Base-by-base conservation (phyloP, 2,888 invertebrate species). In the Ophonus ardosiacus region DNA sequence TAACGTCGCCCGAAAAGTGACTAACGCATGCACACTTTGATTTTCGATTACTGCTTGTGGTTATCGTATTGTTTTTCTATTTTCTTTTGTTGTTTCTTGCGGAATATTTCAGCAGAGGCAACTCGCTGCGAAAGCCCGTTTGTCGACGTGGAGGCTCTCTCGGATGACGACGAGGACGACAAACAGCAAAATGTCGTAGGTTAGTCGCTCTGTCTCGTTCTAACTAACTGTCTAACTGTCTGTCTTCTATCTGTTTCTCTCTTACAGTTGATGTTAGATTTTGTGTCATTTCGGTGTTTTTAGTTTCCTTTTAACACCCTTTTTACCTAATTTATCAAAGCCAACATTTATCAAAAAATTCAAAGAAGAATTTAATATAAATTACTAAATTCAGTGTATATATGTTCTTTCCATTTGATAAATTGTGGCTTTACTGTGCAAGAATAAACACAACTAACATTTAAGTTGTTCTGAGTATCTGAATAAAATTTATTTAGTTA, bases 131-230 rank as follows among this genome's bases (percentile, higher is more conserved):
- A 91, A 90, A 94, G 94, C 92, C 94, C 95, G 89, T 93, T 94
- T 91, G 94, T 94, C 90, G 94, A 94, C 92, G 94, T 94, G 90
- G 94, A 94, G 91, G 93, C 93, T 89, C 93, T 94, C 88, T 94
- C 94, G 87, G 93, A 94, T 90, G 92, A 93, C 89, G 92, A 93
- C 18, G 92, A 93, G 89, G 91, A 91, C 88, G 92, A 92, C 89
- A 90, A 90, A 89, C 89, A 89, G 89, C 86, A 87, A 84, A 90
- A 90, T 88, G 90, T 90, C 88, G 92, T 93, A 94, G 94, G 94
- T 94, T 94, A 94, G 94, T 94, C 89, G 88, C 78, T 78, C 24
- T 78, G 57, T 57, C 78, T 57, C 59, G 78, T 78, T 78, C 59
- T 57, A 78, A 56, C 40, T 80, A 57, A 59, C 80, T 80, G 71